Conservation (phyloP, 2,888 invertebrate genomes). For the Diarsia dahlii region DNA sequence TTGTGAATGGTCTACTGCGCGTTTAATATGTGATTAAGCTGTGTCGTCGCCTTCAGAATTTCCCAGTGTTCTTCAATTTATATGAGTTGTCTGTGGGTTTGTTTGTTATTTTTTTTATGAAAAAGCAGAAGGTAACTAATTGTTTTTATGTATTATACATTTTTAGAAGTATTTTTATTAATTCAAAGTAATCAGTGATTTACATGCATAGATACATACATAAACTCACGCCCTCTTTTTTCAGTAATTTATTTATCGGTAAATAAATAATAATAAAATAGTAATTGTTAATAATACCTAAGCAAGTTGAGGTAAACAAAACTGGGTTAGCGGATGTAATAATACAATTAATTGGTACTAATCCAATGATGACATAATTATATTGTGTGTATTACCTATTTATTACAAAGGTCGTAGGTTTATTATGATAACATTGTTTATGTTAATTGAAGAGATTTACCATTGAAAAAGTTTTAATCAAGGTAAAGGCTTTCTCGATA, state of each 20-base stretch:
- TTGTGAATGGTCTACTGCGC: conserved; percentile 34
- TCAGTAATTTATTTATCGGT: background rate
- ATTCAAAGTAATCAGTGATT: background rate
- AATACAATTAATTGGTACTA: conserved; percentile 10
- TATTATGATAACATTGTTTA: conserved; percentile 21
- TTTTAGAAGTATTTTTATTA: background rate
- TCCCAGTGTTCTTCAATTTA: conserved; percentile 1
- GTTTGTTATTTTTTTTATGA: background rate
- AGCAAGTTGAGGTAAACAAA: conserved; percentile 6
- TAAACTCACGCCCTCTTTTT: no score
- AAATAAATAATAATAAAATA: no score
- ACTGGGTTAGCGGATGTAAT: conserved; percentile 42
- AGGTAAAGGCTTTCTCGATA: background rate
- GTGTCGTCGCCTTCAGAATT: conserved; percentile 35
- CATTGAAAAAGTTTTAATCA: no score
- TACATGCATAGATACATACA: no score
- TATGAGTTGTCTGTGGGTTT: conserved; percentile 14
- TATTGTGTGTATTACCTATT: conserved; percentile 18
- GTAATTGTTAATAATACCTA: background rate
- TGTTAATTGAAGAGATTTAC: background rate
- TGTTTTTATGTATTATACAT: no score
- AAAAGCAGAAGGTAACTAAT: no score
- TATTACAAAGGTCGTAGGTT: conserved; percentile 4
- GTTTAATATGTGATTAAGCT: conserved; percentile 36
- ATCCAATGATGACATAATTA: conserved; percentile 25